Conservation (phyloP, 2,797 vertebrate genomes). For the Karalla daura region DNA sequence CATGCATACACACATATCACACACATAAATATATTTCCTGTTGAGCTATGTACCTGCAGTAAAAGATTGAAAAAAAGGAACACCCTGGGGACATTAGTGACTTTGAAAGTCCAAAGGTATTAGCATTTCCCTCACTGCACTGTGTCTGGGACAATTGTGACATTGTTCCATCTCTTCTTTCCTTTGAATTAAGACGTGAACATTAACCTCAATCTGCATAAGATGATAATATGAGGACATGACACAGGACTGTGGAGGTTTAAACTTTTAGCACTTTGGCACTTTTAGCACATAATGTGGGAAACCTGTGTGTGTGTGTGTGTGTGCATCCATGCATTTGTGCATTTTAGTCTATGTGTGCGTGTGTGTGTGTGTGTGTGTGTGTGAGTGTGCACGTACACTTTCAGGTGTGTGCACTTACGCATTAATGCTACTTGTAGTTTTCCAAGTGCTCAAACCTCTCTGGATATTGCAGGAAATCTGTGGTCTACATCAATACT, state of each 20-base stretch:
- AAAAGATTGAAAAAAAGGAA: neutral
- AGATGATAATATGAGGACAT: neutral
- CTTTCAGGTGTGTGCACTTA: neutral
- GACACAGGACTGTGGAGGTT: neutral
- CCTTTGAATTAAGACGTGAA: slow-evolving; percentile 25
- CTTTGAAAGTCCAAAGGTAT: slow-evolving; percentile 11
- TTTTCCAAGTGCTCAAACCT: neutral
- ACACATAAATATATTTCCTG: neutral
- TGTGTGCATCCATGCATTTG: too few relatives aligned
- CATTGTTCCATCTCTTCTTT: slow-evolving; percentile 13
- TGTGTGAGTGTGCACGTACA: too few relatives aligned
- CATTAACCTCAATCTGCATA: slow-evolving; percentile 8
- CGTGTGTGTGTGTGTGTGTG: too few relatives aligned
- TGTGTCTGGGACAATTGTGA: slow-evolving; percentile 5
- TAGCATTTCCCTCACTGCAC: neutral
- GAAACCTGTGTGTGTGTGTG: too few relatives aligned
- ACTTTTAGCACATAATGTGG: too few relatives aligned
- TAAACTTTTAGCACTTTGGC: too few relatives aligned
- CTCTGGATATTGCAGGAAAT: neutral
- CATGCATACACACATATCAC: neutral
- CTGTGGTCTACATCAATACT: neutral
- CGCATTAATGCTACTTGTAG: neutral
- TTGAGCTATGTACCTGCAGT: too few relatives aligned
- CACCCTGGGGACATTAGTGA: too few relatives aligned
- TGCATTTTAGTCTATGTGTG: too few relatives aligned